Evolutionary conservation across 2,888 invertebrate genomes (phyloP).

Genomic region (Cataglyphis altisquamis): DNA sequence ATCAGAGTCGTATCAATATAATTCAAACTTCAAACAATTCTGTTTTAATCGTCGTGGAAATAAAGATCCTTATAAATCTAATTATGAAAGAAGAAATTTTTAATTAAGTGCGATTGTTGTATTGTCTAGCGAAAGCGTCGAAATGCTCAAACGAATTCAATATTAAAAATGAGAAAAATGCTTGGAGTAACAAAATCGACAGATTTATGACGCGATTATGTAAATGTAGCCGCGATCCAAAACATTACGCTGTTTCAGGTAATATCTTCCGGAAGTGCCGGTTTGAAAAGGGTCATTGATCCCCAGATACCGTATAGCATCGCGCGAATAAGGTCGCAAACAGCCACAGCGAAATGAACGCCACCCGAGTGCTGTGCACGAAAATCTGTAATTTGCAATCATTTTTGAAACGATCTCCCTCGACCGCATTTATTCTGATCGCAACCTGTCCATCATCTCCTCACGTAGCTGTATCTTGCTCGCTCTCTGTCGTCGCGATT

Average conservation of each 20-base stretch:
- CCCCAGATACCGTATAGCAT: constrained; percentile 38
- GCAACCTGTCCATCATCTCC: constrained; percentile 64
- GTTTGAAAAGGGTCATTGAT: constrained; percentile 60
- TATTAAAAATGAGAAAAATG: background rate
- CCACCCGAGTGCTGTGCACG: constrained; percentile 44
- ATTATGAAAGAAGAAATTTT: background rate
- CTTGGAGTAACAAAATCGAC: background rate
- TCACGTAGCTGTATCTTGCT: constrained; percentile 6
- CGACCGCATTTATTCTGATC: constrained; percentile 57
- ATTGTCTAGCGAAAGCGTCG: background rate
- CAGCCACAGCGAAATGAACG: constrained; percentile 39
- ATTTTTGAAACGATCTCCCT: constrained; percentile 68
- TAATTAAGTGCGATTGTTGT: background rate
- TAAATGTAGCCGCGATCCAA: constrained; percentile 58
- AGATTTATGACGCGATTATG: constrained; percentile 56
- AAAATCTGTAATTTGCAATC: constrained; percentile 77
- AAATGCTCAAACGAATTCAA: background rate
- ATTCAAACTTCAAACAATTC: background rate
- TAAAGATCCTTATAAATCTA: background rate
- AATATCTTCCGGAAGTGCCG: constrained; percentile 74
- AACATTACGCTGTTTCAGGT: constrained; percentile 39
- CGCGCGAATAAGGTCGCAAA: constrained; percentile 43
- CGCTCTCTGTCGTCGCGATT: constrained; percentile 47
- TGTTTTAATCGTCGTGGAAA: background rate
- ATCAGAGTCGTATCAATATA: background rate